Conservation (phyloP, 2,797 vertebrate species). For the Phrynocephalus guinanensis region DNA sequence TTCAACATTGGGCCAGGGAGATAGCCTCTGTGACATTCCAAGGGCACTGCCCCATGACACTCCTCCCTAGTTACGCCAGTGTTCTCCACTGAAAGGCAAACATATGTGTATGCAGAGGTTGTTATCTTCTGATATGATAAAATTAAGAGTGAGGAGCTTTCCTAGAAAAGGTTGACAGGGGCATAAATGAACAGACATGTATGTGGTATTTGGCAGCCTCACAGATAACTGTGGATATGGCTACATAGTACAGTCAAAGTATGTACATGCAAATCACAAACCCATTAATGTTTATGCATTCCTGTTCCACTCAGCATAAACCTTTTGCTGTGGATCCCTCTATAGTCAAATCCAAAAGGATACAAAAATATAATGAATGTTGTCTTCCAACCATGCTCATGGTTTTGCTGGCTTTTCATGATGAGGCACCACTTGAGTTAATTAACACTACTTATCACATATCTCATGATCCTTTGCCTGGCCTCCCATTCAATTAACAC, state of each 20-base stretch:
- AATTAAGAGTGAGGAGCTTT: no score
- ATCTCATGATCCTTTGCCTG: constrained; percentile 26
- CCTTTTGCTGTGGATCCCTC: not conserved
- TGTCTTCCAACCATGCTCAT: constrained; percentile 28
- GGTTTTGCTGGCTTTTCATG: constrained; percentile 35
- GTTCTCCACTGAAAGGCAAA: not conserved
- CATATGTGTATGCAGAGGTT: not conserved
- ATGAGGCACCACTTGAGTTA: constrained; percentile 28
- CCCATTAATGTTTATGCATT: not conserved
- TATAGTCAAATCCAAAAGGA: constrained; percentile 17
- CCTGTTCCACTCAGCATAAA: not conserved
- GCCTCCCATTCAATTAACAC: constrained; percentile 40
- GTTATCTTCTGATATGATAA: no score
- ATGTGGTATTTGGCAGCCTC: no score
- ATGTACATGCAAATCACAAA: not conserved
- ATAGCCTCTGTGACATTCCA: no score
- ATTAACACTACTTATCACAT: constrained; percentile 25
- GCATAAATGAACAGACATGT: no score
- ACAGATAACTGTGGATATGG: no score
- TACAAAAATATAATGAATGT: constrained; percentile 38
- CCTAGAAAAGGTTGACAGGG: no score
- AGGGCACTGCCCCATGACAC: no score
- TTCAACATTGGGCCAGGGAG: no score
- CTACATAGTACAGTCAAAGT: not conserved
- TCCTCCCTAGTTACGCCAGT: no score